A percentile compares a stretch with the other conserved stretches of the same genome.
phyloP scores from a whole-genome alignment of 2,797 vertebrate genomes.

The Poeciliopsis infans region DNA sequence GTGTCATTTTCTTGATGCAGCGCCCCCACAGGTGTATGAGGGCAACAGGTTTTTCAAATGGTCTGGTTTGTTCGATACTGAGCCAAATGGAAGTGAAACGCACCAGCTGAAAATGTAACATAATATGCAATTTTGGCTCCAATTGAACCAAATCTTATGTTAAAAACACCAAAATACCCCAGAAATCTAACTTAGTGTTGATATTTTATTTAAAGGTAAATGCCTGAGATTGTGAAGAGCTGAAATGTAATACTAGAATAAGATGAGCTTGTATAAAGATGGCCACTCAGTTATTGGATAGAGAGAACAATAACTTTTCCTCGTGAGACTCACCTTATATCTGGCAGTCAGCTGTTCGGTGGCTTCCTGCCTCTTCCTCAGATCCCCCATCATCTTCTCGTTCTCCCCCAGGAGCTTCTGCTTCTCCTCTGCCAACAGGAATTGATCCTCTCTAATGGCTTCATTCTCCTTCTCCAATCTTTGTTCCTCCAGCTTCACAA shows the following conservation, averaged over 20 bases:
- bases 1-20: too few relatives aligned
- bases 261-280: neutral
- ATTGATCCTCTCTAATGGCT: constrained; percentile 92
- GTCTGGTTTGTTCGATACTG: too few relatives aligned
- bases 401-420: constrained; percentile 94
- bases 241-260: neutral
- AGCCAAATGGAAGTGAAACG: too few relatives aligned
- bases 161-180: neutral
- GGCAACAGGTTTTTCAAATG: too few relatives aligned
- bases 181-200: neutral
- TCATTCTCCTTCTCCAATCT: constrained; percentile 92
- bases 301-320: neutral
- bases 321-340: constrained; percentile 86
- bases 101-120: too few relatives aligned
- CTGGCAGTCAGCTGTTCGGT: constrained; percentile 91
- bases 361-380: constrained; percentile 92
- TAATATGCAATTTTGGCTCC: too few relatives aligned
- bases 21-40: too few relatives aligned
- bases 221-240: neutral
- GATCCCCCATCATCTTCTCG: constrained; percentile 94
- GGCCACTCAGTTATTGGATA: neutral
- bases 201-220: neutral
- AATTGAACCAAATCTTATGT: too few relatives aligned
- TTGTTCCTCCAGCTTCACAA: constrained; percentile 90
- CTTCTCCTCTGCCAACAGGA: constrained; percentile 92